Evolutionary conservation across 2,888 invertebrate genomes (phyloP).

Genomic region (Lissonota sp.): DNA sequence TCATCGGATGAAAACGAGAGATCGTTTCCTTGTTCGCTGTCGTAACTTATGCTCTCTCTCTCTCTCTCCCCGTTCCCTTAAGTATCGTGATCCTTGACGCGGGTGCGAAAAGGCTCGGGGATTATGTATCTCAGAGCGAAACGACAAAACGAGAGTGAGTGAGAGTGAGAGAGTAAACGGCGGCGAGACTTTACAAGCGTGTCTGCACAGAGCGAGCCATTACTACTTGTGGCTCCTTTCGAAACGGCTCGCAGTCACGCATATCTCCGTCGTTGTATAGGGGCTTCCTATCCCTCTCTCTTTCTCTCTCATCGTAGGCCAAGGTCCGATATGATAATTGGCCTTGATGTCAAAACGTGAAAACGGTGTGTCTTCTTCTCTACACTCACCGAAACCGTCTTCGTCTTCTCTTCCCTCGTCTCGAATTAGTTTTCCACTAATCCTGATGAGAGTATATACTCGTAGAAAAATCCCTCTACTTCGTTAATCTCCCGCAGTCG

Average conservation of each 20-base stretch:
- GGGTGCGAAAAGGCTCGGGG: constrained; percentile 33
- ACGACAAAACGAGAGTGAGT: constrained; percentile 2
- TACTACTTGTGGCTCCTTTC: constrained; percentile 50
- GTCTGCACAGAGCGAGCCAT: constrained; percentile 47
- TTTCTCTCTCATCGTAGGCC: constrained; percentile 34
- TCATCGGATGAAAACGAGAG: constrained; percentile 6
- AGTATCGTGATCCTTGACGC: constrained; percentile 15
- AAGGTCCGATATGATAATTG: constrained; percentile 52
- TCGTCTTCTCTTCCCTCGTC: constrained; percentile 15
- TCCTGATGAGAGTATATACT: not conserved
- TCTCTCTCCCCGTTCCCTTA: not conserved
- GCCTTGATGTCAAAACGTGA: constrained; percentile 37
- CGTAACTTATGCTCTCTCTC: constrained; percentile 12
- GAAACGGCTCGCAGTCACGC: constrained; percentile 59
- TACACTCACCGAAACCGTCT: not conserved
- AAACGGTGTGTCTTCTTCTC: constrained; percentile 17
- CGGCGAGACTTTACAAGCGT: constrained; percentile 29
- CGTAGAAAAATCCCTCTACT: constrained; percentile 20
- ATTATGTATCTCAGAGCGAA: constrained; percentile 3
- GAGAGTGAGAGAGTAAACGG: constrained; percentile 14
- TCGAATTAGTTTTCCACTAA: constrained; percentile 21
- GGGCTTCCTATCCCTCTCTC: not conserved
- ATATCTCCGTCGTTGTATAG: constrained; percentile 25
- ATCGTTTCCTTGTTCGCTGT: not conserved
- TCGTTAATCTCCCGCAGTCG: constrained; percentile 12